Evolutionary conservation across 2,888 invertebrate species (phyloP).

Genomic region (Agrotis clavis): DNA sequence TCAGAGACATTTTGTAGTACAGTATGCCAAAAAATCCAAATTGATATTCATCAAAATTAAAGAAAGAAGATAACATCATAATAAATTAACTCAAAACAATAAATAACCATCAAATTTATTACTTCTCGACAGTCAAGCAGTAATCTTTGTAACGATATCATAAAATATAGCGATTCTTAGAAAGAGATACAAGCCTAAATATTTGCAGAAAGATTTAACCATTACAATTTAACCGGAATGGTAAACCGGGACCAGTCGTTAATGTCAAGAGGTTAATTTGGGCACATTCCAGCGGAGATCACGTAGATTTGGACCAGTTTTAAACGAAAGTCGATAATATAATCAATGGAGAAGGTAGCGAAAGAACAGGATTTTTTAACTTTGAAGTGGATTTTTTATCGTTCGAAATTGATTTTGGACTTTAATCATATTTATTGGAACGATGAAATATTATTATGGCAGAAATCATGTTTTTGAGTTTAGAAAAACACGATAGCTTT

Average conservation of each 20-base stretch:
- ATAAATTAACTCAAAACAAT: background rate
- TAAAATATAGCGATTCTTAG: conserved; percentile 36
- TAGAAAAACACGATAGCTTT: background rate
- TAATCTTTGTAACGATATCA: conserved; percentile 13
- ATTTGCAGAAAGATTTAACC: conserved; percentile 40
- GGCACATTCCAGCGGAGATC: conserved; percentile 50
- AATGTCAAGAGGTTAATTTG: conserved; percentile 64
- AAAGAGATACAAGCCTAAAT: conserved; percentile 18
- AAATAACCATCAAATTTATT: conserved; percentile 26
- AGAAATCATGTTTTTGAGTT: background rate
- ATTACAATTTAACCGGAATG: conserved; percentile 51
- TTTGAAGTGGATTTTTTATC: background rate
- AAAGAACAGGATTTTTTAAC: conserved; percentile 6
- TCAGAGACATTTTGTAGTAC: background rate
- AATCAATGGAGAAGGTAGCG: conserved; percentile 6
- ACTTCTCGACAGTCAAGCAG: conserved; percentile 14
- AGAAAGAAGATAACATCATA: background rate
- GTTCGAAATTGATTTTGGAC: background rate
- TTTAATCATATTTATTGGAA: conserved; percentile 8
- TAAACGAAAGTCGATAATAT: conserved; percentile 26
- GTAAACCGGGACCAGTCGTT: conserved; percentile 46
- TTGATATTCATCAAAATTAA: background rate
- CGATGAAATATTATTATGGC: conserved; percentile 6
- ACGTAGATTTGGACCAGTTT: conserved; percentile 39
- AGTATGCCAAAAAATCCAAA: background rate